Conservation (phyloP, 1,140 invertebrate species). For the Drosophila nikananu region DNA sequence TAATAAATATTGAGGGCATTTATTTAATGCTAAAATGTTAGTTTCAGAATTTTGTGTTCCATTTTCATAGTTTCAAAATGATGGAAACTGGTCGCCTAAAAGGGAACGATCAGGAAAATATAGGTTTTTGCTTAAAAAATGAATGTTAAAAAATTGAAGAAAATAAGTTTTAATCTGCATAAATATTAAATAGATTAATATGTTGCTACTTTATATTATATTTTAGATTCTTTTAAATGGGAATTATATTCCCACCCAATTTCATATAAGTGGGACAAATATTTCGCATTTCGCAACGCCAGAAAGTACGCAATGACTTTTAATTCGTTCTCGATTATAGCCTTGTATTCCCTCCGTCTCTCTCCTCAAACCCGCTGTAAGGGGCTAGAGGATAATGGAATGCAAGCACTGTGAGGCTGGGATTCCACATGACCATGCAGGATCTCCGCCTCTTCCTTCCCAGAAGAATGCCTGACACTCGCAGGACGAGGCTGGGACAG, state of each 20-base stretch:
- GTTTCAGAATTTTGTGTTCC: not conserved
- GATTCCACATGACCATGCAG: conserved; percentile 25
- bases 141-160: not conserved
- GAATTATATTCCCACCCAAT: not conserved
- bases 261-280: not conserved
- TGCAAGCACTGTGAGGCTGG: conserved; percentile 10
- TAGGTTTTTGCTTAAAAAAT: too few species aligned
- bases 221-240: not conserved
- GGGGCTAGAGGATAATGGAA: conserved; percentile 10
- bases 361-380: not conserved
- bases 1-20: not conserved
- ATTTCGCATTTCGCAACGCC: not conserved
- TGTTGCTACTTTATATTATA: not conserved
- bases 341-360: not conserved
- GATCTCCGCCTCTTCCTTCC: not conserved
- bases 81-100: not conserved
- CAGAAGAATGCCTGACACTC: conserved; percentile 19
- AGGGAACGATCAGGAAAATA: not conserved
- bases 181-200: too few species aligned
- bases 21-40: not conserved
- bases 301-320: conserved; percentile 6
- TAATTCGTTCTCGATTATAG: conserved; percentile 16
- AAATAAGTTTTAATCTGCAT: not conserved
- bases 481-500: conserved; percentile 4
- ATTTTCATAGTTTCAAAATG: not conserved